A percentile compares a stretch with the other conserved stretches of the same genome.
phyloP scores from a whole-genome alignment of 1,140 invertebrate genomes.

The Ruditapes philippinarum region DNA sequence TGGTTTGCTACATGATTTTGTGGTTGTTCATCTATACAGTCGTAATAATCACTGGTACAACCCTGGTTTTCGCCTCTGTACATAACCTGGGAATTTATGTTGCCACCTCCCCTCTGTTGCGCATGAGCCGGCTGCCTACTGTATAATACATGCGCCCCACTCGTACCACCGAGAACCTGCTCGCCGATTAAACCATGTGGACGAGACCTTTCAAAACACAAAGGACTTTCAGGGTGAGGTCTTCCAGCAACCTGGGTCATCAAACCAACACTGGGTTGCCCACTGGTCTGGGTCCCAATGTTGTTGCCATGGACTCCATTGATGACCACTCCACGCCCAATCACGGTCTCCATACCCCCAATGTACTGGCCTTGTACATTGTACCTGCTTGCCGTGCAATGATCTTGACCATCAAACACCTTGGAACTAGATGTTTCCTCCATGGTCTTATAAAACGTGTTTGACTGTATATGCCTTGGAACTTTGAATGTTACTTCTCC shows the following conservation, averaged over 20 bases:
- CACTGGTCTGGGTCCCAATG: too few species aligned
- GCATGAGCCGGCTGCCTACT: neutral
- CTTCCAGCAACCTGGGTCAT: neutral
- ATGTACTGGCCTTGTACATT: neutral
- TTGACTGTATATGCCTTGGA: too few species aligned
- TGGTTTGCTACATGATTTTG: too few species aligned
- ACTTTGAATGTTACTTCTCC: too few species aligned
- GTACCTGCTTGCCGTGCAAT: too few species aligned
- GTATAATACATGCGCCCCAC: neutral
- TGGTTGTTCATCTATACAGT: too few species aligned
- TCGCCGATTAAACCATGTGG: neutral
- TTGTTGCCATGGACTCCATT: neutral
- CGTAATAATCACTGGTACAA: neutral
- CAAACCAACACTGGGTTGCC: too few species aligned
- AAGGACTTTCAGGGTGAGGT: neutral
- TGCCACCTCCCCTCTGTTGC: neutral
- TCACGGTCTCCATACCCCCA: neutral
- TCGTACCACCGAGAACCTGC: neutral
- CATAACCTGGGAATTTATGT: neutral
- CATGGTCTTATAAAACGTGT: too few species aligned
- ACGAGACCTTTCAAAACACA: neutral
- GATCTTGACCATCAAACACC: too few species aligned
- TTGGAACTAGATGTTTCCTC: too few species aligned
- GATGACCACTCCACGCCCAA: neutral
- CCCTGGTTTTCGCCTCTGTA: neutral